Conservation (phyloP, 2,888 invertebrate genomes). For the Eilema griseolum region DNA sequence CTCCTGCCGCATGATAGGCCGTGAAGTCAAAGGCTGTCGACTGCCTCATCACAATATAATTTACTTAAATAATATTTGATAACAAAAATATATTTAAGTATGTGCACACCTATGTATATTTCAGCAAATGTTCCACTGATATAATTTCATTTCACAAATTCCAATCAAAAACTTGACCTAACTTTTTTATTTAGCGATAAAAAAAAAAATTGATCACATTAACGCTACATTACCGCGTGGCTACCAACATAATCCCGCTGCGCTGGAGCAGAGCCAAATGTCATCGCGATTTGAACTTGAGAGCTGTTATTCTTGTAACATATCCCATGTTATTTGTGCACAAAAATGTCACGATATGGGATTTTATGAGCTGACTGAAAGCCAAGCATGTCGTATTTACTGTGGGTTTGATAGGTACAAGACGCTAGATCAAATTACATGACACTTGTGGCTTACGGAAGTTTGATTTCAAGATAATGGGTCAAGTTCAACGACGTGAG, state of each 20-base stretch:
- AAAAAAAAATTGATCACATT: constrained; percentile 24
- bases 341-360: constrained; percentile 53
- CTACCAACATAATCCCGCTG: constrained; percentile 40
- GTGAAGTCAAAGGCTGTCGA: too few species aligned
- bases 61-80: too few species aligned
- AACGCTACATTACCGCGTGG: constrained; percentile 34
- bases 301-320: constrained; percentile 64
- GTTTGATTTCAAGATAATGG: not conserved
- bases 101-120: too few species aligned
- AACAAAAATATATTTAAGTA: too few species aligned
- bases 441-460: constrained; percentile 2
- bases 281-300: constrained; percentile 61
- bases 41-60: too few species aligned
- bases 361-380: constrained; percentile 37
- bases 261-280: constrained; percentile 57
- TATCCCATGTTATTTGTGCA: constrained; percentile 51
- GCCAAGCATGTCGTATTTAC: constrained; percentile 15
- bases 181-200: constrained; percentile 14
- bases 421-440: constrained; percentile 5
- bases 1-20: too few species aligned
- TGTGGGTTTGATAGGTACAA: constrained; percentile 12
- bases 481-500: not conserved
- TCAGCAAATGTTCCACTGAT: not conserved
- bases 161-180: not conserved
- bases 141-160: not conserved